Base-by-base conservation (phyloP, 2,113 vertebrate genomes). In the Anhinga anhinga region DNA sequence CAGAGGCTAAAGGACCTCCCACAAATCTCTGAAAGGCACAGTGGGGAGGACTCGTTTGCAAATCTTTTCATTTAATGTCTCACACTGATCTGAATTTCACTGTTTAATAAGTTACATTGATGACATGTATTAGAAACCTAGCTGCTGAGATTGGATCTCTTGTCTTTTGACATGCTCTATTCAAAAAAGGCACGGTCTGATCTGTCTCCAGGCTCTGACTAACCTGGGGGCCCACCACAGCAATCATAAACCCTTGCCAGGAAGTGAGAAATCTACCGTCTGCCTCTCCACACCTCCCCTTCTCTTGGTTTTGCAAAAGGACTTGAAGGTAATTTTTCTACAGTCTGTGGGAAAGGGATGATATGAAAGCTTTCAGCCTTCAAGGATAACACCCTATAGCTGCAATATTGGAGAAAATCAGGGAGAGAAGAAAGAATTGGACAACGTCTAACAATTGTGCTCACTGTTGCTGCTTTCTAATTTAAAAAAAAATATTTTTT, bases 1-100 rank as follows among this genome's bases (percentile, higher is more conserved):
- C 14, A 13, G 71, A 3, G 25, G 79, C 53, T 8, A 71, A 93
- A 71, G 61, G 94, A 94, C 96, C 93, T 95, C 95, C 94, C 91
- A 89, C 65, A 79, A 79, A 20, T 5, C 44, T 44, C 73, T 91
- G 93, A 96, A 96, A 94, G 70, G 47, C 86, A 30, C 95, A 78
- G 95, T 5, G 69, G 95, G 95, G 86, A 94, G 56, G 73, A 27
- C 52, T 93, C 5, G 44, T 89, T 89, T 34, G 73, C 89, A 91
- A 84, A 84, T 79, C 83, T 71, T 96, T 94, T 95, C 76, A 91
- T 67, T 82, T 36, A 36, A 18, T 11, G 42, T 15, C 59, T 92
- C 91, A 67, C 0, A 4, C 42, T 0, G 23, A 70, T 86, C 50
- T 3, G 55, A 59, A 21, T 91, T 58, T 86, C 76, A 23, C 69